Evolutionary conservation across 2,797 vertebrate species (phyloP), one percentile per base, ranked within the genome.

Genomic region (Notolabrus celidotus): DNA sequence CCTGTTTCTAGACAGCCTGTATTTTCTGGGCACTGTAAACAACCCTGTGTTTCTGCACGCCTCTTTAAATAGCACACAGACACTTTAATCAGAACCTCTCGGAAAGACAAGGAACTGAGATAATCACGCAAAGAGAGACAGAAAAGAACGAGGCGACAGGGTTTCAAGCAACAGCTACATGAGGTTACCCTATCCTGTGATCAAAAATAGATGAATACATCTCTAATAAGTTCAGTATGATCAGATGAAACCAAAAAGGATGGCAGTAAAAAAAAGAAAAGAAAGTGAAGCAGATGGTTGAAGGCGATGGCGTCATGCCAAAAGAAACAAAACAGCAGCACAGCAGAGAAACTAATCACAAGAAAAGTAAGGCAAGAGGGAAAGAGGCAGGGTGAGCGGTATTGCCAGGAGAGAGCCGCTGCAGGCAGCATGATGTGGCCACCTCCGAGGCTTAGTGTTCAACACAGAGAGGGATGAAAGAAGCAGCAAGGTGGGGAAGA

Each of bases 1-100:
- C 91, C 90, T 93, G 91, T 91, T 92, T 89, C 89, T 88, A 86
- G 80, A 87, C 90, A 68, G 85, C 78, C 78, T 85, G 80, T 77
- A 80, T 86, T 92, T 89, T 86, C 61, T 86, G 85, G 69, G 78
- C 74, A 76, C 85, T 80, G 89, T 90, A 87, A 92, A 89, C 87
- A 91, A 71, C 67, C 68, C 84, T 33, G 72, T 74, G 72, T 86
- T 77, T 76, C 85, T 70, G 83, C 61, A 72, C 55, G 80, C 63
- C 82, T 85, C 90, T 88, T 90, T 91, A 92, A 93, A 92, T 92
- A 92, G 90, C 80, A 88, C 66, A 2, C 77, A 70, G 67, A 77
- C 81, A 62, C 87, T 81, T 87, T 62, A 74, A 75, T 84, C 74
- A 76, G 72, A 85, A 54, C 57, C 65, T 58, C 46, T 73, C 71